phyloP scores from a whole-genome alignment of 2,888 invertebrate genomes.

The Spatulosminthurus flaviceps region DNA sequence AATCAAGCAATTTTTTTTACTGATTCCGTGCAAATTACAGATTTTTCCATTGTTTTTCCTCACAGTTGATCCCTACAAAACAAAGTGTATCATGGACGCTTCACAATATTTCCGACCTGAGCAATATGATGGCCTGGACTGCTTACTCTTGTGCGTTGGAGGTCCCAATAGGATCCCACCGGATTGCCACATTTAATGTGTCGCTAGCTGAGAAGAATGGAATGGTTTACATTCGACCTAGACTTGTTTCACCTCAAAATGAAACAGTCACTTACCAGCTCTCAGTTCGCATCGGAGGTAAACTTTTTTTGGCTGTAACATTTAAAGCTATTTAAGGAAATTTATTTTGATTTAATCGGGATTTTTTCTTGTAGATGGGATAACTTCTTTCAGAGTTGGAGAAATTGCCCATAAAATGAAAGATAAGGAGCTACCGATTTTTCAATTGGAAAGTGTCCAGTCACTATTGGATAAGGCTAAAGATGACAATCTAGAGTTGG shows the following conservation, averaged over 20 bases:
- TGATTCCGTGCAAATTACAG: neutral
- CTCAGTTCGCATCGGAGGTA: constrained; percentile 33
- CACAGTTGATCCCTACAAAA: constrained; percentile 29
- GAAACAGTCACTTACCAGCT: constrained; percentile 40
- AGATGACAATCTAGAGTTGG: constrained; percentile 29
- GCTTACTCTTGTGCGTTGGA: constrained; percentile 41
- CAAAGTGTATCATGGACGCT: constrained; percentile 42
- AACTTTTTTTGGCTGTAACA: neutral
- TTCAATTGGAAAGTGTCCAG: constrained; percentile 26
- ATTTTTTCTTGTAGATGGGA: constrained; percentile 15
- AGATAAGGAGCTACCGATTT: constrained; percentile 18
- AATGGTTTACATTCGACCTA: constrained; percentile 29
- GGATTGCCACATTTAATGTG: constrained; percentile 38
- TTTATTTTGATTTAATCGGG: neutral
- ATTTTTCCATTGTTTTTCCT: neutral
- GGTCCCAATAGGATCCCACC: constrained; percentile 24
- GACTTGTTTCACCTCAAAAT: constrained; percentile 34
- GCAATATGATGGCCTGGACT: constrained; percentile 15
- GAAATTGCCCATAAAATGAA: constrained; percentile 23
- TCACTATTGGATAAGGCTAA: constrained; percentile 10
- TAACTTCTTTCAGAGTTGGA: constrained; percentile 29
- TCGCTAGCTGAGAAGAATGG: constrained; percentile 20
- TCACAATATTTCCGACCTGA: neutral
- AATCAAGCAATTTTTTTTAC: neutral
- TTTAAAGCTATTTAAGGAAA: neutral